These are phyloP conservation scores for Philhelius pedissequus DNA, from an alignment of 2,888 invertebrate species.

Conservation along the genomic window DNA sequence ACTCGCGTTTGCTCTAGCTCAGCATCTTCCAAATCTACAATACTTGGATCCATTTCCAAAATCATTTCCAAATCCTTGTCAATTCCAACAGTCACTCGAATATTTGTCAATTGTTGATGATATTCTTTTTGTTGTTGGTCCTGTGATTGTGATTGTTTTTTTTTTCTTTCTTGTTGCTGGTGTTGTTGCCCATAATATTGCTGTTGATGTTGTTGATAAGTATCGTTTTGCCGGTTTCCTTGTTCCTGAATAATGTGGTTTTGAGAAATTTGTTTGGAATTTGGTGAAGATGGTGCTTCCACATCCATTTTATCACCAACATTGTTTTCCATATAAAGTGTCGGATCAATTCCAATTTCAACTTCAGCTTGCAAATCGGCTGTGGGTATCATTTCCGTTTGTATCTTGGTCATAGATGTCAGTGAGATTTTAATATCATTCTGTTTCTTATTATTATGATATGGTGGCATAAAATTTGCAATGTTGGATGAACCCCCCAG, in stretches of 20 bases:
- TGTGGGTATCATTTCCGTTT: not conserved
- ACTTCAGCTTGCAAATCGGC: constrained; percentile 47
- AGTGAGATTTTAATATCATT: not conserved
- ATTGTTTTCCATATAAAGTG: constrained; percentile 68
- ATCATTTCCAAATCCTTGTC: constrained; percentile 83
- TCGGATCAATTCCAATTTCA: constrained; percentile 74
- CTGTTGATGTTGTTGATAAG: constrained; percentile 22
- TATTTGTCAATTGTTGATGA: constrained; percentile 72
- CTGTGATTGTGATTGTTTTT: no score
- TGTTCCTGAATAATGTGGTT: not conserved
- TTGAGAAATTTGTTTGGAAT: not conserved
- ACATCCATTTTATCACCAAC: constrained; percentile 27
- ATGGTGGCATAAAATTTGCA: not conserved
- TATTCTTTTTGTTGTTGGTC: not conserved
- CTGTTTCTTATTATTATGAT: not conserved
- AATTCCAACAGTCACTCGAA: constrained; percentile 81
- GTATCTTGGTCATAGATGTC: not conserved
- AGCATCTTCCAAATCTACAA: constrained; percentile 79
- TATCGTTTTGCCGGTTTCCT: no score
- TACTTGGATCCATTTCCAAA: constrained; percentile 82
- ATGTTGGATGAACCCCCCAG: not conserved
- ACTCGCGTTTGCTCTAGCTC: constrained; percentile 71
- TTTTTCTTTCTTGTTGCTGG: no score
- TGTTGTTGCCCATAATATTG: no score
- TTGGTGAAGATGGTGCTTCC: constrained; percentile 1